Percentiles rank a stretch among this genome's conserved stretches.
Conservation (phyloP, 1,140 invertebrate genomes). For the Cydia strobilella region DNA sequence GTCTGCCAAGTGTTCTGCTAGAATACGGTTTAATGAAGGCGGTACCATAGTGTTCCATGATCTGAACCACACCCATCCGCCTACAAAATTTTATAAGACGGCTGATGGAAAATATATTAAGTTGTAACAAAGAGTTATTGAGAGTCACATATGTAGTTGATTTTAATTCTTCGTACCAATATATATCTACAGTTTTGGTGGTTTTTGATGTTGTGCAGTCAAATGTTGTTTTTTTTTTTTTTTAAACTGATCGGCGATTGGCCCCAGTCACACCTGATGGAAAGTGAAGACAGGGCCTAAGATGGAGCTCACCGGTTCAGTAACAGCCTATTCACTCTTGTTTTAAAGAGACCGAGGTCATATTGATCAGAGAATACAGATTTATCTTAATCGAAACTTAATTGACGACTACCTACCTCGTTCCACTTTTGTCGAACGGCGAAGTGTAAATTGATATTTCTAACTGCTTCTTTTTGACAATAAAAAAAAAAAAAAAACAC, state of each 20-base stretch:
- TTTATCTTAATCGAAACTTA: no score
- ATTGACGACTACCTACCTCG: no score
- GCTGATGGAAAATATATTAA: conserved; percentile 44
- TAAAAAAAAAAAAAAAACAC: no score
- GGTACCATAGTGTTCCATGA: conserved; percentile 45
- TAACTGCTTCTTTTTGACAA: not conserved
- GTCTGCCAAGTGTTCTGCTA: conserved; percentile 49
- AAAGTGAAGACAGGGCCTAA: no score
- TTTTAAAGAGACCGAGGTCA: no score
- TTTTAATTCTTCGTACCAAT: not conserved
- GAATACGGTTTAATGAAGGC: conserved; percentile 48
- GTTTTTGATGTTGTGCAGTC: not conserved
- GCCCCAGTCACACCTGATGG: no score
- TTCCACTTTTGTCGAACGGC: no score
- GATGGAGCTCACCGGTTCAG: no score
- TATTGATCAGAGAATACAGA: no score
- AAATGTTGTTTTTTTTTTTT: not conserved
- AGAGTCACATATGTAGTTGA: not conserved
- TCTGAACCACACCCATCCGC: conserved; percentile 51
- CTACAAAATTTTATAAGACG: conserved; percentile 45
- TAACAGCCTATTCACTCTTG: no score
- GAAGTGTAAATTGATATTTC: no score
- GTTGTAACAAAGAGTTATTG: conserved; percentile 33
- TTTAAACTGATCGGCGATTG: no score
- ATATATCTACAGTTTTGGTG: not conserved